phyloP scores from a whole-genome alignment of 1,140 invertebrate genomes.

The Cotesia typhae region DNA sequence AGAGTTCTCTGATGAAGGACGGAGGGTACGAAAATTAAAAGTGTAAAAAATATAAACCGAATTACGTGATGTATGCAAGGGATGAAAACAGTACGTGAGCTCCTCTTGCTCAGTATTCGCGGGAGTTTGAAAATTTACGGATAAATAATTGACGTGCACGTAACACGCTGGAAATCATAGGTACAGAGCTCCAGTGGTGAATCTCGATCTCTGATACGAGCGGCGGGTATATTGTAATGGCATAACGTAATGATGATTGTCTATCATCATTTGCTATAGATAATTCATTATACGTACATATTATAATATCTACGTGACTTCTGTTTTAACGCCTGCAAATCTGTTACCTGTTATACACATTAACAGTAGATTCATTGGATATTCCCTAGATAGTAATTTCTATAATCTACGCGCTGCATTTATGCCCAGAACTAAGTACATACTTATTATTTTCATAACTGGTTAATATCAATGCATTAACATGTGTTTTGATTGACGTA shows the following conservation, averaged over 20 bases:
- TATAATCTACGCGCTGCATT: too few species aligned
- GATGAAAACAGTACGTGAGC: conserved; percentile 24
- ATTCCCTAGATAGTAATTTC: not conserved
- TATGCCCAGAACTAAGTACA: too few species aligned
- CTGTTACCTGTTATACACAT: not conserved
- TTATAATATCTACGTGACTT: conserved; percentile 16
- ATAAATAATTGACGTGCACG: conserved; percentile 24
- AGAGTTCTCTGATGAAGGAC: too few species aligned
- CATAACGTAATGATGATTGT: conserved; percentile 49
- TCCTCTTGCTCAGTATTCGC: not conserved
- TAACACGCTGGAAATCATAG: conserved; percentile 49
- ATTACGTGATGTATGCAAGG: conserved; percentile 17
- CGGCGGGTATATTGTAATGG: conserved; percentile 39
- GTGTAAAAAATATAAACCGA: conserved; percentile 11
- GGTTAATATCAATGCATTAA: too few species aligned
- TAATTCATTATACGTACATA: conserved; percentile 18
- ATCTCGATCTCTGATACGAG: conserved; percentile 16
- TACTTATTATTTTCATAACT: too few species aligned
- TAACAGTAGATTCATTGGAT: not conserved
- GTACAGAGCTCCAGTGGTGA: not conserved
- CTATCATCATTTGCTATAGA: conserved; percentile 43
- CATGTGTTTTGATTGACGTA: too few species aligned
- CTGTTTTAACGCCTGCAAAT: conserved; percentile 9
- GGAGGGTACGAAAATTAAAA: conserved; percentile 5
- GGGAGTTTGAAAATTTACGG: conserved; percentile 35